Evolutionary conservation across 2,888 invertebrate species (phyloP), one percentile per base, ranked within the genome.

Genomic region (Clostera curtula): DNA sequence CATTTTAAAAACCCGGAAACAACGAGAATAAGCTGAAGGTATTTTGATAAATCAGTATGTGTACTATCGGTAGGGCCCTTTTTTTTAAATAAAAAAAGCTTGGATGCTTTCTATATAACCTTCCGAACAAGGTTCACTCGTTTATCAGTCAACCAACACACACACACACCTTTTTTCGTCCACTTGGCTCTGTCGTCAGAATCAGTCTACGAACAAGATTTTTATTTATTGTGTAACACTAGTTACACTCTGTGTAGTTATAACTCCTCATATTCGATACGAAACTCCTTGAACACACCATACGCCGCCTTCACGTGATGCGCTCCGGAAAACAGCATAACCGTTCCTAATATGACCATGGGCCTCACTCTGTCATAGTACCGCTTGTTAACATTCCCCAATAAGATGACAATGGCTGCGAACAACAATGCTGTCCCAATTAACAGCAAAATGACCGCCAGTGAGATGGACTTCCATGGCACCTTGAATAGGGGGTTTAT

Each of bases 281-380:
- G 88, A 47, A 89, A 88, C 49, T 90, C 87, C 41, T 88, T 86
- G 64, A 88, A 91, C 1, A 93, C 93, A 64, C 89, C 89, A 56
- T 90, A 88, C 3, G 93, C 91, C 34, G 93, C 90, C 42, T 91
- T 85, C 7, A 92, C 87, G 64, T 93, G 93, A 69, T 93, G 93
- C 20, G 90, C 89, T 17, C 93, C 94, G 0, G 93, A 93, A 39
- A 93, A 89, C 56, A 93, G 92, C 91, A 93, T 92, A 19, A 94
- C 67, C 7, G 9, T 3, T 2, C 23, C 23, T 4, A 15, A 10
- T 2, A 23, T 10, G 2, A 23, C 10, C 23, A 23, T 3, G 1
- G 23, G 15, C 10, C 15, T 5, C 3, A 23, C 15, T 3, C 15
- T 13, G 10, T 23, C 15, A 86, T 71, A 12, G 67, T 93, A 92